Percentiles rank a stretch among this genome's conserved stretches.
Evolutionary conservation across 2,888 invertebrate species (phyloP).

Genomic region (Amaurobius ferox): DNA sequence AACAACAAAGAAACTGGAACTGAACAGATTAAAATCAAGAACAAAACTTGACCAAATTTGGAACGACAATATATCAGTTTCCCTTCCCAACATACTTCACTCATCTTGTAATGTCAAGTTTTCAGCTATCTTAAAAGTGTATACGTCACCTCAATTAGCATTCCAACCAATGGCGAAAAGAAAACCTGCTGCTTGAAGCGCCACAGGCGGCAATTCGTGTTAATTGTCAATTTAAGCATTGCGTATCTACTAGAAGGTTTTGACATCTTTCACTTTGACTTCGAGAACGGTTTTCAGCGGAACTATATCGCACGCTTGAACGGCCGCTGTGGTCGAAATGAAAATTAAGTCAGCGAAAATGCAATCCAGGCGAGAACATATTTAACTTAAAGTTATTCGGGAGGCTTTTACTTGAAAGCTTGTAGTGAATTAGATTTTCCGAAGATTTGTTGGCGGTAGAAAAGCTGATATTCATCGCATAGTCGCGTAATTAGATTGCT

Average conservation of each 20-base stretch:
- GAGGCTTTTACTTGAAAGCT: background rate
- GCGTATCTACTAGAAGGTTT: conserved; percentile 17
- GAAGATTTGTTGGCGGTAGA: background rate
- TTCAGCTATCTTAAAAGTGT: conserved; percentile 28
- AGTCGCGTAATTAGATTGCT: background rate
- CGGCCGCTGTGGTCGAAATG: conserved; percentile 15
- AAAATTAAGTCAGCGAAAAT: conserved; percentile 25
- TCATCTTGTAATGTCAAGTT: background rate
- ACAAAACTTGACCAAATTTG: too few relatives aligned
- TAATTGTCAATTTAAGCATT: conserved; percentile 65
- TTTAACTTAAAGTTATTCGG: background rate
- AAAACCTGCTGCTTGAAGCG: conserved; percentile 47
- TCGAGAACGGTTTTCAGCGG: conserved; percentile 40
- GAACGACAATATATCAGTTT: too few relatives aligned
- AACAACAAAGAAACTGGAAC: too few relatives aligned
- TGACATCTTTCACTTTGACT: conserved; percentile 38
- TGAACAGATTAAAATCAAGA: too few relatives aligned
- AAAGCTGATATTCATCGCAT: background rate
- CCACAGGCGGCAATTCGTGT: conserved; percentile 47
- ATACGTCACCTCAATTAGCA: conserved; percentile 52
- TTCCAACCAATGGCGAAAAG: conserved; percentile 36
- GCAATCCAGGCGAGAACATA: conserved; percentile 10
- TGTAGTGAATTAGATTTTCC: background rate
- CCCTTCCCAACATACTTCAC: background rate
- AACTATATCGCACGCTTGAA: conserved; percentile 28